These are phyloP conservation scores for Odocoileus virginianus DNA, from an alignment of 2,113 vertebrate species.

Conservation along the genomic window DNA sequence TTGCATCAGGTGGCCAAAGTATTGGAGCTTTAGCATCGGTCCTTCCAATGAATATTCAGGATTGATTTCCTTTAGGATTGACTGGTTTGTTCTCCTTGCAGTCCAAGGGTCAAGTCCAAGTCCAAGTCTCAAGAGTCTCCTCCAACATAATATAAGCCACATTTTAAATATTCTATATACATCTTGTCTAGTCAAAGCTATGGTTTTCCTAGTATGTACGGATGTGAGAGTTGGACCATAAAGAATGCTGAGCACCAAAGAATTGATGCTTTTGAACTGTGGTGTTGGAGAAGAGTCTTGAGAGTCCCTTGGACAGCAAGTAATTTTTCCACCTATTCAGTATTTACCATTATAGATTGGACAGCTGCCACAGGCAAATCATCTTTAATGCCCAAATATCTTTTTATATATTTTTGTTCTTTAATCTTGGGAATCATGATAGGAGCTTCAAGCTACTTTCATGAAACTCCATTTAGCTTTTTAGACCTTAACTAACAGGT, in stretches of 20 bases:
- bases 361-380: neutral
- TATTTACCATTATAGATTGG: neutral
- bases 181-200: neutral
- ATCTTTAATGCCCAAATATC: neutral
- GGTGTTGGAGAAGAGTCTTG: neutral
- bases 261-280: neutral
- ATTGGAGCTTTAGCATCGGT: neutral
- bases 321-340: neutral
- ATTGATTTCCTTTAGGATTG: neutral
- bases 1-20: neutral
- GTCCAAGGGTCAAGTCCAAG: neutral
- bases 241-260: neutral
- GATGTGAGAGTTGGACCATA: neutral
- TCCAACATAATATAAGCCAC: neutral
- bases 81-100: neutral
- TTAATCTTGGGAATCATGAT: neutral
- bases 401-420: neutral
- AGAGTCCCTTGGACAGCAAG: neutral
- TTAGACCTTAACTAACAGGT: neutral
- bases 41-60: neutral
- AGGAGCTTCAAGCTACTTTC: neutral
- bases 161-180: neutral
- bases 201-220: neutral
- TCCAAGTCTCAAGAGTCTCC: neutral
- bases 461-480: neutral